Evolutionary conservation across 2,797 vertebrate species (phyloP).

Genomic region (Sebastes taczanowskii): DNA sequence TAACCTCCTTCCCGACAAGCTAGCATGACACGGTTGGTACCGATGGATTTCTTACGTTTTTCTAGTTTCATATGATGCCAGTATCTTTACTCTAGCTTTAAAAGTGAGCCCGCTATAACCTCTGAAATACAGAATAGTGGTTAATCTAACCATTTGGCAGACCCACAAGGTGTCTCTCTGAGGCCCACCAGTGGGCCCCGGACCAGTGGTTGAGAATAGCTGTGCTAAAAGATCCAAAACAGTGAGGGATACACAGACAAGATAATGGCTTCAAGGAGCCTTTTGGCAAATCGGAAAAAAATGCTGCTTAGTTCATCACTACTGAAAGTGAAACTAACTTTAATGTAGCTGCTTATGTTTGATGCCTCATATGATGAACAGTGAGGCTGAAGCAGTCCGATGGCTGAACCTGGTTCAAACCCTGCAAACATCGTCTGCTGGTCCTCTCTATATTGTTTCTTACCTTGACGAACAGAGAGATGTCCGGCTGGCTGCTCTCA

Average conservation of each 20-base stretch:
- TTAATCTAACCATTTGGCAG: too few relatives aligned
- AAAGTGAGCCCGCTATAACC: too few relatives aligned
- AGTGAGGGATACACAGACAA: not conserved
- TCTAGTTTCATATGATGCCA: too few relatives aligned
- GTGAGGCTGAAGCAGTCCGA: not conserved
- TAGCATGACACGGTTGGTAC: too few relatives aligned
- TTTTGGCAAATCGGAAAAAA: not conserved
- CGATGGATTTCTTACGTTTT: too few relatives aligned
- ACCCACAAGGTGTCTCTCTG: not conserved
- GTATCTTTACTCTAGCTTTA: too few relatives aligned
- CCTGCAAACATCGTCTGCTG: not conserved
- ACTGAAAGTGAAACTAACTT: not conserved
- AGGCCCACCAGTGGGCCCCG: too few relatives aligned
- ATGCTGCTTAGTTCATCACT: not conserved
- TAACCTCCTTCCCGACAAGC: too few relatives aligned
- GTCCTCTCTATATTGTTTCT: not conserved
- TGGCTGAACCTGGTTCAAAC: not conserved
- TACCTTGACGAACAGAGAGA: conserved; percentile 83
- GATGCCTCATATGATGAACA: not conserved
- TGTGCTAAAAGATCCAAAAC: not conserved
- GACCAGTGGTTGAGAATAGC: not conserved
- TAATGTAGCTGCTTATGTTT: not conserved
- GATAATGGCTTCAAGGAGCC: not conserved
- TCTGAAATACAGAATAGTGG: too few relatives aligned
- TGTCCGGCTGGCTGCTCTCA: conserved; percentile 60